Conservation (phyloP, 2,888 invertebrate genomes). For the Spisula subtruncata region DNA sequence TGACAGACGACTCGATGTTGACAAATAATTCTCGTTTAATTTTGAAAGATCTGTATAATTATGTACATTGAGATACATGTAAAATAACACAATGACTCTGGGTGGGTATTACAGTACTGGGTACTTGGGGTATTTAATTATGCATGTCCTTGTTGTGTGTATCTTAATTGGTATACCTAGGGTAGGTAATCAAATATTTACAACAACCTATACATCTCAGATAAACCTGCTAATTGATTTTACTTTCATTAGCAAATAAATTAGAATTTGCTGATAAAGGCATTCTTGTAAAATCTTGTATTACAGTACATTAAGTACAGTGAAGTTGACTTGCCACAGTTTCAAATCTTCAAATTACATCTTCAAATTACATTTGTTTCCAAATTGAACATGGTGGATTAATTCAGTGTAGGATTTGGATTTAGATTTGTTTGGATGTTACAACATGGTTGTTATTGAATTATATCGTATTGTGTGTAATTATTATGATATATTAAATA, state of each 20-base stretch:
- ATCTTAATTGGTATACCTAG: not conserved
- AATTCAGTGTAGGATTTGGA: not conserved
- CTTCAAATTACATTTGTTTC: not conserved
- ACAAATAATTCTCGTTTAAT: too few relatives aligned
- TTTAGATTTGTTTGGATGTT: too few relatives aligned
- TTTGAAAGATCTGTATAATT: too few relatives aligned
- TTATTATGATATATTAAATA: too few relatives aligned
- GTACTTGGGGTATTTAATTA: not conserved
- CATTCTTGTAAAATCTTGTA: not conserved
- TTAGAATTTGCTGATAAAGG: conserved; percentile 8
- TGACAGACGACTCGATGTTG: too few relatives aligned
- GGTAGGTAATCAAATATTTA: not conserved
- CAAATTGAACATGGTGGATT: not conserved
- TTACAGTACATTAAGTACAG: not conserved
- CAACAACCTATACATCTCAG: not conserved
- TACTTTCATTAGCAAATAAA: conserved; percentile 7
- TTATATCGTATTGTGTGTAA: too few relatives aligned
- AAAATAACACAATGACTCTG: not conserved
- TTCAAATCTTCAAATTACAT: not conserved
- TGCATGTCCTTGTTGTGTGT: conserved; percentile 12
- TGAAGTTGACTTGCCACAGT: not conserved
- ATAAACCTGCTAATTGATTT: conserved; percentile 10
- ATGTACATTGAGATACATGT: too few relatives aligned
- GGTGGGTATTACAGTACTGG: not conserved
- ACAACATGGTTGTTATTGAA: too few relatives aligned